A percentile compares a stretch with the other conserved stretches of the same genome.
Evolutionary conservation across 2,888 invertebrate species (phyloP).

Genomic region (Dromius quadrimaculatus): DNA sequence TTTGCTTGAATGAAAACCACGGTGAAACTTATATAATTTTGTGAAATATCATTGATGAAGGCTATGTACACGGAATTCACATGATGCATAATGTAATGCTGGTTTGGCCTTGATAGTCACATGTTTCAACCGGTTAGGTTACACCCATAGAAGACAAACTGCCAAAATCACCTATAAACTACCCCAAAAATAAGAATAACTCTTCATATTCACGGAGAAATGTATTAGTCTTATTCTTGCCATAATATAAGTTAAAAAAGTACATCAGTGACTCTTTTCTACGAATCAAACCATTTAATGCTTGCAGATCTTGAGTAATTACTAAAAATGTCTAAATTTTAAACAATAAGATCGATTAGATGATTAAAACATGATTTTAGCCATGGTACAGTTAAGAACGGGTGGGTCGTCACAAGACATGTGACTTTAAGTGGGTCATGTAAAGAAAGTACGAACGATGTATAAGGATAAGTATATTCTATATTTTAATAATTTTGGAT

Average conservation of each 20-base stretch:
- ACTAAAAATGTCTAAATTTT: neutral
- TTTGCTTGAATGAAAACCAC: conserved; percentile 28
- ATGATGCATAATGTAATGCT: conserved; percentile 46
- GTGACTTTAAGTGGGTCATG: conserved; percentile 66
- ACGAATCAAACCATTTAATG: too few relatives aligned
- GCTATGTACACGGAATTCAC: conserved; percentile 50
- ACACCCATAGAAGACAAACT: conserved; percentile 59
- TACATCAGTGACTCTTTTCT: too few relatives aligned
- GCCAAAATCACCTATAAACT: conserved; percentile 9
- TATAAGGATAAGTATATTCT: conserved; percentile 31
- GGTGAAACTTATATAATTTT: conserved; percentile 49
- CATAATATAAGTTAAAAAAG: too few relatives aligned
- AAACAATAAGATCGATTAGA: conserved; percentile 14
- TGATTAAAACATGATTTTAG: conserved; percentile 26
- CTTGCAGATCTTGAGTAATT: conserved; percentile 12
- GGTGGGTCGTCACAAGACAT: conserved; percentile 65
- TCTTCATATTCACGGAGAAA: too few relatives aligned
- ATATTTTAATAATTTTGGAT: conserved; percentile 3
- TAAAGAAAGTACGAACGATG: conserved; percentile 52
- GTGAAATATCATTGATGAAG: conserved; percentile 48
- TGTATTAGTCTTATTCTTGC: too few relatives aligned
- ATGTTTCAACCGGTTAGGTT: conserved; percentile 61
- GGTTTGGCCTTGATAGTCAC: conserved; percentile 63
- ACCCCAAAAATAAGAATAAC: conserved; percentile 6
- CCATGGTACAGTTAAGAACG: conserved; percentile 54